Evolutionary conservation across 2,797 vertebrate genomes (phyloP).

Genomic region (Knipowitschia caucasica): DNA sequence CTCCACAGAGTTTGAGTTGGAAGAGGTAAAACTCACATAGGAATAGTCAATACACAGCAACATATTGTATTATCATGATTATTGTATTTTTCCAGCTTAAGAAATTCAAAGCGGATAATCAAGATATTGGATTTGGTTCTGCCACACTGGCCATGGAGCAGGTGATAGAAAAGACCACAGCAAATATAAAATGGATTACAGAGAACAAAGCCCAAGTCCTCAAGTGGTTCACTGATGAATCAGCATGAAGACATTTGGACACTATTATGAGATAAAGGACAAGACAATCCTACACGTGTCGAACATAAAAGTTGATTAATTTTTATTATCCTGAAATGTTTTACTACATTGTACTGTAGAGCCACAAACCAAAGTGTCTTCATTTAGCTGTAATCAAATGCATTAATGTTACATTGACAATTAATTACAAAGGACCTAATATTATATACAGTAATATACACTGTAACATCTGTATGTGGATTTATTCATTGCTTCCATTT

Average conservation of each 20-base stretch:
- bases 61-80: not conserved
- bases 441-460: conserved; percentile 1
- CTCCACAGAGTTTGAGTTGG: conserved; percentile 81
- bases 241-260: conserved; percentile 28
- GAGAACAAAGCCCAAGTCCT: conserved; percentile 76
- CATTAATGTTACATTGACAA: not conserved
- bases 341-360: not conserved
- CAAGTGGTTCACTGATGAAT: conserved; percentile 73
- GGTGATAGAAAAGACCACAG: conserved; percentile 83
- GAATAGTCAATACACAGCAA: not conserved
- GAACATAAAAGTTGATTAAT: not conserved
- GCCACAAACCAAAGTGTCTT: not conserved
- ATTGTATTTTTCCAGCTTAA: conserved; percentile 72
- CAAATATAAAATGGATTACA: conserved; percentile 88
- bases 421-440: not conserved
- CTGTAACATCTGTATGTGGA: too few species aligned
- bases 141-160: conserved; percentile 85
- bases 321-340: not conserved
- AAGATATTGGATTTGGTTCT: conserved; percentile 83
- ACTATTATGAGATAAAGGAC: conserved; percentile 10
- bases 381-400: not conserved
- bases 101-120: conserved; percentile 81
- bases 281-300: not conserved
- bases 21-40: conserved; percentile 75
- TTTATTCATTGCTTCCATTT: too few species aligned